Evolutionary conservation across 2,888 invertebrate genomes (phyloP), one percentile per base, ranked within the genome.

Genomic region (Prostheceraeus crozeri): DNA sequence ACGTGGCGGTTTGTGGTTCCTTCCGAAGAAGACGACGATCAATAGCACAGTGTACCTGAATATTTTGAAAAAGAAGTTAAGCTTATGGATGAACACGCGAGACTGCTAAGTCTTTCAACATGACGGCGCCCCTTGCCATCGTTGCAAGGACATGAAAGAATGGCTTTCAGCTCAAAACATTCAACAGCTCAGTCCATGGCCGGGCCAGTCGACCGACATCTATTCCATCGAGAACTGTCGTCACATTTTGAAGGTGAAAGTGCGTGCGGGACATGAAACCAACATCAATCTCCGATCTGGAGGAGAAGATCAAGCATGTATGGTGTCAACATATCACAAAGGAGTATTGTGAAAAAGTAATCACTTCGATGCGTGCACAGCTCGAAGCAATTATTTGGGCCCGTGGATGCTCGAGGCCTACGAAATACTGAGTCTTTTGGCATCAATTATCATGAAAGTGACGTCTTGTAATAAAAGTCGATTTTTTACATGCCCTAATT

Each of bases 41-140:
- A 40, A 40, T 40, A 23, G 40, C 23, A 23, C 16, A 19, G 40
- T 40, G 40, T 40, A 40, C 23, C 40, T 40, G 4, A 40, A 40
- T 8, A 23, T 40, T 8, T 23, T 40, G 4, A 14, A n/a, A 23
- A 23, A 40, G 16, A 40, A 40, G 40, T n/a, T 40, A 19, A 14
- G 19, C 16, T 16, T 23, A 40, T 40, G n/a, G n/a, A 40, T 40
- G 40, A n/a, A 40, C 23, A 23, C 23, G 14, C 4, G n/a, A 8
- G 4, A 40, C 4, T 40, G 40, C n/a, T 23, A 40, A 23, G 14
- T 16, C 23, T 40, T 40, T 40, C 40, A 40, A n/a, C 40, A 40
- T 40, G 40, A 40, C 40, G n/a, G 40, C 16, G 40, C 40, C n/a
- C 40, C 40, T n/a, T 40, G 40, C 23, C 40, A 40, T 40, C n/a